Evolutionary conservation across 2,888 invertebrate genomes (phyloP).

Genomic region (Baronia brevicornis): DNA sequence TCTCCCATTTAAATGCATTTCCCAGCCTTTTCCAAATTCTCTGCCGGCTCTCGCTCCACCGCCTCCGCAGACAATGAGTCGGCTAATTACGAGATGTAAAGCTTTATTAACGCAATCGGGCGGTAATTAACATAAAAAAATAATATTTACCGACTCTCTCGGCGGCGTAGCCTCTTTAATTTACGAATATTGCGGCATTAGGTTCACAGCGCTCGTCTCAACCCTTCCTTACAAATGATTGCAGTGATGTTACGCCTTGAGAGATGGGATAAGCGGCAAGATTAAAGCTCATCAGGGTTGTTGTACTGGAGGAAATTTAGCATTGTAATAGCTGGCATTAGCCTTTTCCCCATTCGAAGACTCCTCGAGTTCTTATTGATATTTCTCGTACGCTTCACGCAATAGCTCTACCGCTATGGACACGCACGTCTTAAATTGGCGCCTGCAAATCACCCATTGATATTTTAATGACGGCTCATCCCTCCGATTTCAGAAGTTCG

Average conservation of each 20-base stretch:
- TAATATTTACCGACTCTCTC: conserved; percentile 65
- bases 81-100: conserved; percentile 71
- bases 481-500: conserved; percentile 37
- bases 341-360: conserved; percentile 6
- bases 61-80: conserved; percentile 57
- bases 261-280: conserved; percentile 60
- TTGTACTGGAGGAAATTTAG: conserved; percentile 53
- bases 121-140: conserved; percentile 74
- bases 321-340: conserved; percentile 51
- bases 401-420: conserved; percentile 27
- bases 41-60: conserved; percentile 39
- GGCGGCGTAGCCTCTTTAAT: conserved; percentile 58
- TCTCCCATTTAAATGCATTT: conserved; percentile 33
- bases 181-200: conserved; percentile 72
- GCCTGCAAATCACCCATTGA: conserved; percentile 62
- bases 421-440: conserved; percentile 36
- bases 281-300: conserved; percentile 63
- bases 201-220: conserved; percentile 49
- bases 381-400: conserved; percentile 39
- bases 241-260: conserved; percentile 61
- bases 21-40: conserved; percentile 25
- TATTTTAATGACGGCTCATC: conserved; percentile 61
- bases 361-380: conserved; percentile 19
- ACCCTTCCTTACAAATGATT: conserved; percentile 72
- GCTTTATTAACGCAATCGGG: conserved; percentile 73